Evolutionary conservation across 2,797 vertebrate species (phyloP), one percentile per base, ranked within the genome.

Genomic region (Parotocinclus haroldoi): DNA sequence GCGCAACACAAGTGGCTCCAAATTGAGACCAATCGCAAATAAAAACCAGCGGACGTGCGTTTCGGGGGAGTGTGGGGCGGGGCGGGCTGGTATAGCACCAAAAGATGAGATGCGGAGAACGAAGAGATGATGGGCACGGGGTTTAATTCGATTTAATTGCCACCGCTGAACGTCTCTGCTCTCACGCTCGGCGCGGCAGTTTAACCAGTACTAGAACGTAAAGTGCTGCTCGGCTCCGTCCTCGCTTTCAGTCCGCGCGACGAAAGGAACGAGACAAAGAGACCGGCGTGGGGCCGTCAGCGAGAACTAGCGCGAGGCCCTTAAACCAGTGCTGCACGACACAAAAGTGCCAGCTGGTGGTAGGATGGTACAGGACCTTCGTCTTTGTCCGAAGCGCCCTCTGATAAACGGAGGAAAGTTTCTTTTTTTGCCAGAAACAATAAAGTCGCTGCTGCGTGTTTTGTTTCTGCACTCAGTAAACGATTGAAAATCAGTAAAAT

Each of bases 91-190:
- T 27, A 2, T 27, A 27, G 5, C 27, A 27, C 5, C 27, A 27
- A 27, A 27, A 27, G 27, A 27, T 2, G 27, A 27, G 27, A 27
- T 27, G 27, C 27, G 12, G 42, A 44, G 42, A 4, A 13, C 10
- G 42, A 44, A 27, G 12, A 44, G 9, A 44, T 5, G 27, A 78
- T 80, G 83, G 85, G 86, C 86, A 87, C 79, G 79, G 83, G 86
- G 83, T 83, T 90, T 89, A 85, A 90, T 87, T 91, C 88, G 85
- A 90, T 89, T 91, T 88, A 89, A 90, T 91, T 89, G 89, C 88
- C 87, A 83, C 86, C 83, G 85, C 86, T 60, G 69, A 72, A 69
- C 68, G 69, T 58, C 59, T 63, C 60, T 83, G 83, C 88, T 87
- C 85, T 90, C 84, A 83, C 85, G 87, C 89, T 75, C 83, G 91